Conservation (phyloP, 2,797 vertebrate genomes). For the Thaleichthys pacificus region DNA sequence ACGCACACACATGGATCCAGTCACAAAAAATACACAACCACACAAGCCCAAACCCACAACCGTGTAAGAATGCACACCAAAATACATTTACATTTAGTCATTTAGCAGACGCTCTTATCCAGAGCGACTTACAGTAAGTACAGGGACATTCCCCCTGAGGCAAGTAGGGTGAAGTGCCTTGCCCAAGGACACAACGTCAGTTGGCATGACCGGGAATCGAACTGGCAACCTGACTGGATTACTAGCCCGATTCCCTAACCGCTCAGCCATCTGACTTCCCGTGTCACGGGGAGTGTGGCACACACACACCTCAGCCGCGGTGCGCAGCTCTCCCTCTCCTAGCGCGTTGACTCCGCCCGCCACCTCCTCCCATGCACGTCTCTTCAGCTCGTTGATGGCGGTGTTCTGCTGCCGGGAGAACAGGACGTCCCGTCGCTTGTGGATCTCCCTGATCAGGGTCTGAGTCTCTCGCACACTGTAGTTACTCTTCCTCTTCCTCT, state of each 20-base stretch:
- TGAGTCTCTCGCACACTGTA: slow-evolving; percentile 95
- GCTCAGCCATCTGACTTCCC: too few relatives aligned
- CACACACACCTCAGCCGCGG: slow-evolving; percentile 78
- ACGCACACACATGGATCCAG: background rate
- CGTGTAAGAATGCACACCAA: too few relatives aligned
- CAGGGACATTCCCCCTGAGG: too few relatives aligned
- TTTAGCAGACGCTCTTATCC: too few relatives aligned
- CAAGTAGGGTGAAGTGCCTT: too few relatives aligned
- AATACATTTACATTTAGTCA: background rate
- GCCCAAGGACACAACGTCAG: too few relatives aligned
- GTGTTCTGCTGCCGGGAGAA: slow-evolving; percentile 95
- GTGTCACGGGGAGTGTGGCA: too few relatives aligned
- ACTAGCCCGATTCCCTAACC: too few relatives aligned
- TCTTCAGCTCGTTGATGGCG: slow-evolving; percentile 93
- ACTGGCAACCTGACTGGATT: too few relatives aligned
- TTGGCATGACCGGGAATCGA: too few relatives aligned
- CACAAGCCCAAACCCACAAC: background rate
- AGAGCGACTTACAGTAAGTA: too few relatives aligned
- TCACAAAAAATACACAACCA: background rate
- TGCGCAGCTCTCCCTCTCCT: slow-evolving; percentile 88
- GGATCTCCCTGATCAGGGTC: slow-evolving; percentile 90
- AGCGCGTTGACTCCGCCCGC: slow-evolving; percentile 90
- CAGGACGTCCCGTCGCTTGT: slow-evolving; percentile 87
- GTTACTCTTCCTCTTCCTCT: slow-evolving; percentile 95
- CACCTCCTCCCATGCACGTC: slow-evolving; percentile 94